These are phyloP conservation scores for Nothura maculosa DNA, from an alignment of 2,797 vertebrate species.

Conservation along the genomic window DNA sequence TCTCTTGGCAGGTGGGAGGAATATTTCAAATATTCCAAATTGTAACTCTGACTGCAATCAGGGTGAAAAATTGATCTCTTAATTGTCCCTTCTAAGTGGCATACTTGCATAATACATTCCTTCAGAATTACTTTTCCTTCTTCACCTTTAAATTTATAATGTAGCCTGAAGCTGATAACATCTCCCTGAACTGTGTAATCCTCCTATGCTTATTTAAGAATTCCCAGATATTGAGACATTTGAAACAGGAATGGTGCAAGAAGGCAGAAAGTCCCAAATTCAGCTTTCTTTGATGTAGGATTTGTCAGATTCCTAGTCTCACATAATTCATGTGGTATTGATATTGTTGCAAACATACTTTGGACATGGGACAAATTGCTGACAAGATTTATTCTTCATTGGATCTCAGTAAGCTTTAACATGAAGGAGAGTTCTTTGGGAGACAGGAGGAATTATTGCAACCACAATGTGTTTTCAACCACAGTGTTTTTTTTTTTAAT, in stretches of 20 bases:
- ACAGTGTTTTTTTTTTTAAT: not conserved
- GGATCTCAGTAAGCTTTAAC: not conserved
- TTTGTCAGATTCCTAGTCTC: not conserved
- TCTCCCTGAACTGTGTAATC: not conserved
- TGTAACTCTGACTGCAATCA: not conserved
- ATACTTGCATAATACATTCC: not conserved
- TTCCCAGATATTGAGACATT: not conserved
- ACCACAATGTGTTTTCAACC: not conserved
- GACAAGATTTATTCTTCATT: not conserved
- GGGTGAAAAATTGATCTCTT: accelerated
- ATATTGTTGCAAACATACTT: not conserved
- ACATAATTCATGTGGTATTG: not conserved
- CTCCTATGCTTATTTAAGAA: not conserved
- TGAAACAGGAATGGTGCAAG: not conserved
- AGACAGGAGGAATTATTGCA: accelerated
- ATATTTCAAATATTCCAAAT: not conserved
- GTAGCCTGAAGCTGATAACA: not conserved
- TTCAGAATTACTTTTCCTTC: not conserved
- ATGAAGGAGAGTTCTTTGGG: not conserved
- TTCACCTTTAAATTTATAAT: accelerated
- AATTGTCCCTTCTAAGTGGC: not conserved
- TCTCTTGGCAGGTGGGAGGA: accelerated
- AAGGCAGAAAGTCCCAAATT: not conserved
- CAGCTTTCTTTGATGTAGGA: not conserved
- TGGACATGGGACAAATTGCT: not conserved